These are phyloP conservation scores for Drosophila neutralis DNA, from an alignment of 2,888 invertebrate species.

Conservation along the genomic window DNA sequence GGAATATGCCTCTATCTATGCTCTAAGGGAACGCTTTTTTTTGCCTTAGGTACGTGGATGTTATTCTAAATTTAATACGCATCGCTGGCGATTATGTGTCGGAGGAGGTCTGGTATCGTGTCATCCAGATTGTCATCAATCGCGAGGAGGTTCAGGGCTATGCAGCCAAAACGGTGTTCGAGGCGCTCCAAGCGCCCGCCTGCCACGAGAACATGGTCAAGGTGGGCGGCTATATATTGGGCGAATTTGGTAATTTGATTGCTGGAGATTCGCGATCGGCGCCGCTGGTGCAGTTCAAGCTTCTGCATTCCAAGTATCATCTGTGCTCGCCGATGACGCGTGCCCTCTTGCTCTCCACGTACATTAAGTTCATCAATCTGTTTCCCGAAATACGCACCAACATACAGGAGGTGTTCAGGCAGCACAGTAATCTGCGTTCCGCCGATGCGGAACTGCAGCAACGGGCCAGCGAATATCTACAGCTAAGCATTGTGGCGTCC, in stretches of 20 bases:
- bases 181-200: constrained; percentile 99
- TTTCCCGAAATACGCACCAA: constrained; percentile 99
- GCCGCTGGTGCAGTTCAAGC: constrained; percentile 98
- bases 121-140: constrained; percentile 99
- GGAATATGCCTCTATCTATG: not conserved
- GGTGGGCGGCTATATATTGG: constrained; percentile 99
- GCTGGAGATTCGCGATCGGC: constrained; percentile 99
- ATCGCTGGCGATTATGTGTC: constrained; percentile 99
- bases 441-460: constrained; percentile 99
- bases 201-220: constrained; percentile 99
- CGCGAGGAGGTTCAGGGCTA: constrained; percentile 99
- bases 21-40: rapidly evolving
- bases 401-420: constrained; percentile 97
- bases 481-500: constrained; percentile 97
- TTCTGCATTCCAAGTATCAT: constrained; percentile 99
- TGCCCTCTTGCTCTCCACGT: constrained; percentile 97
- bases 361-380: constrained; percentile 99
- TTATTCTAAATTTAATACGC: constrained; percentile 98
- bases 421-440: constrained; percentile 97
- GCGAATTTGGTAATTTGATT: constrained; percentile 99
- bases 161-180: constrained; percentile 99
- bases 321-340: constrained; percentile 98
- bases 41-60: constrained; percentile 91
- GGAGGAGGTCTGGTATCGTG: constrained; percentile 99
- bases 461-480: constrained; percentile 98